Conservation (phyloP, 2,797 vertebrate genomes). For the Furcifer pardalis region DNA sequence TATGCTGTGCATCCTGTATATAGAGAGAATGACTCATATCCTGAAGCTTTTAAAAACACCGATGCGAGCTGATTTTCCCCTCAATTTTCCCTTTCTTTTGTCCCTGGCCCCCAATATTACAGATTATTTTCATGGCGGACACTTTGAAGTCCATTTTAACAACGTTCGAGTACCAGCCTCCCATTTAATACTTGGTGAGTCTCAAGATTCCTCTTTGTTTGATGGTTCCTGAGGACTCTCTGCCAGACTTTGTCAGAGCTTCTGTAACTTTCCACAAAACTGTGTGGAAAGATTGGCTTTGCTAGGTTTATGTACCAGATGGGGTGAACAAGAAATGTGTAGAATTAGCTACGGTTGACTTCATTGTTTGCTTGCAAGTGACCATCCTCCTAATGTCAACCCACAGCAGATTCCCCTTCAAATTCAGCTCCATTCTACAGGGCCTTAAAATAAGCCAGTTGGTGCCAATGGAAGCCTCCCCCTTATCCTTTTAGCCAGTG, state of each 20-base stretch:
- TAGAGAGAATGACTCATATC: not conserved
- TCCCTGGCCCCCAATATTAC: slow-evolving; percentile 27
- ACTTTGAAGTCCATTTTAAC: slow-evolving; percentile 92
- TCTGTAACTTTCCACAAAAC: not conserved
- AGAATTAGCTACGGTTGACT: not conserved
- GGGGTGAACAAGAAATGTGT: too few species aligned
- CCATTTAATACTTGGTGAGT: slow-evolving; percentile 90
- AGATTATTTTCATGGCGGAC: slow-evolving; percentile 94
- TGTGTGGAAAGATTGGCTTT: not conserved
- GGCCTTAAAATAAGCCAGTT: too few species aligned
- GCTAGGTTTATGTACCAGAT: not conserved
- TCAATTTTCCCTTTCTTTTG: not conserved
- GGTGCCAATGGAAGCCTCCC: too few species aligned
- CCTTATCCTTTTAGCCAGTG: too few species aligned
- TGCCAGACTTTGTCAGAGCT: not conserved
- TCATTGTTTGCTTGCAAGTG: too few species aligned
- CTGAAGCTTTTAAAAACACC: not conserved
- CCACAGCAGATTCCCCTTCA: too few species aligned
- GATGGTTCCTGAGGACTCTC: not conserved
- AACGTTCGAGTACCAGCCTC: slow-evolving; percentile 84
- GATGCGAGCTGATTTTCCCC: not conserved
- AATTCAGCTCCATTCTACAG: too few species aligned
- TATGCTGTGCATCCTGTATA: not conserved
- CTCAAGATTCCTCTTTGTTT: slow-evolving; percentile 7
- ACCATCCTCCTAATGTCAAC: too few species aligned